Evolutionary conservation across 1,140 invertebrate genomes (phyloP).

Genomic region (Antheraea mylitta): DNA sequence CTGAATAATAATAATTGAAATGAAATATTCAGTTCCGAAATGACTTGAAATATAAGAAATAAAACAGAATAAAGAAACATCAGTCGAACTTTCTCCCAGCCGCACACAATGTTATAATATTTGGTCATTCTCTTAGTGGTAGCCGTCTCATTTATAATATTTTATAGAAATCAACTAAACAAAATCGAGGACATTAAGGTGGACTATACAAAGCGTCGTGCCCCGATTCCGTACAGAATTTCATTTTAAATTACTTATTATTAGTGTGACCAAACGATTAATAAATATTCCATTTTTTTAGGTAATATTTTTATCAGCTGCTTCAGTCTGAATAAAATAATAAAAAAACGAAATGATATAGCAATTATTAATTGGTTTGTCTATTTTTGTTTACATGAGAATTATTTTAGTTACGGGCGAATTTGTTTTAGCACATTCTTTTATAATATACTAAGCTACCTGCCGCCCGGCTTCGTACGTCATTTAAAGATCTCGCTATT

Average conservation of each 20-base stretch:
- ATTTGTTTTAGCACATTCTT: too few species aligned
- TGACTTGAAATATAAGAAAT: too few species aligned
- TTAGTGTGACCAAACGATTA: conserved; percentile 39
- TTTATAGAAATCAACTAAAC: conserved; percentile 79
- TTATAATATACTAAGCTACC: too few species aligned
- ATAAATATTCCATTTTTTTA: neutral
- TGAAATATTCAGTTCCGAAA: too few species aligned
- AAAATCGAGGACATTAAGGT: conserved; percentile 70
- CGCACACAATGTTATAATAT: conserved; percentile 52
- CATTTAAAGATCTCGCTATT: too few species aligned
- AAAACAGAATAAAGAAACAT: neutral
- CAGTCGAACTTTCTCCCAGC: conserved; percentile 42
- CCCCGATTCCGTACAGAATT: conserved; percentile 53
- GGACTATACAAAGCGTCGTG: conserved; percentile 53
- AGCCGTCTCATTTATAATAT: conserved; percentile 77
- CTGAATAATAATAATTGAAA: too few species aligned
- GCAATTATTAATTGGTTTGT: neutral
- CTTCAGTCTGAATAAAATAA: neutral
- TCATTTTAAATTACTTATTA: conserved; percentile 60
- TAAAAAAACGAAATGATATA: neutral
- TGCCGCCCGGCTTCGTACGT: too few species aligned
- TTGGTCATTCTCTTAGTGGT: conserved; percentile 76
- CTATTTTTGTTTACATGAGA: neutral
- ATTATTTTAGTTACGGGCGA: too few species aligned
- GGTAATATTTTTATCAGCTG: neutral